Evolutionary conservation across 2,888 invertebrate genomes (phyloP).

Genomic region (Vesta saturnalis): DNA sequence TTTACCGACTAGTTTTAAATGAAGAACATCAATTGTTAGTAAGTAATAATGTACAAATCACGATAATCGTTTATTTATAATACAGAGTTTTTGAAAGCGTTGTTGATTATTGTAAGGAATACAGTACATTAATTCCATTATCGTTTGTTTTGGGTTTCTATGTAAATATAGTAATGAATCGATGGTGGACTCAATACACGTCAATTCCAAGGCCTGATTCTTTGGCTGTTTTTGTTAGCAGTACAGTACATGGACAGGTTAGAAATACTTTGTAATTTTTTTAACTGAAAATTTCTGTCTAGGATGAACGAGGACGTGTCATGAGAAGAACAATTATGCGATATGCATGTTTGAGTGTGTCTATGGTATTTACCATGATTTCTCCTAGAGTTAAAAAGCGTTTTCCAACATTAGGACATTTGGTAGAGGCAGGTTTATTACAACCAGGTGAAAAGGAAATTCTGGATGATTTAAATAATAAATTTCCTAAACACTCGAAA

Average conservation of each 20-base stretch:
- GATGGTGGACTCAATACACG: conserved; percentile 92
- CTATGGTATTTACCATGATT: conserved; percentile 87
- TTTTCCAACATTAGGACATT: conserved; percentile 84
- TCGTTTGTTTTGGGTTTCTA: conserved; percentile 96
- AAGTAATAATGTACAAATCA: conserved; percentile 14
- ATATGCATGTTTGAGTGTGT: conserved; percentile 86
- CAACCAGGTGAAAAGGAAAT: conserved; percentile 84
- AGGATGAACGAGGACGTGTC: conserved; percentile 84
- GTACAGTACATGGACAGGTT: conserved; percentile 83
- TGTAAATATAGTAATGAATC: conserved; percentile 89
- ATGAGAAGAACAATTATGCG: conserved; percentile 86
- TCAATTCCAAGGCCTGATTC: conserved; percentile 88
- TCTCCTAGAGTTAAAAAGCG: conserved; percentile 89
- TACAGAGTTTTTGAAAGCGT: conserved; percentile 82
- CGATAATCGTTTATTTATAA: conserved; percentile 36
- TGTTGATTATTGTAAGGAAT: conserved; percentile 85
- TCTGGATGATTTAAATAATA: conserved; percentile 79
- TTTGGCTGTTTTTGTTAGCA: conserved; percentile 85
- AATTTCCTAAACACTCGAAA: conserved; percentile 86
- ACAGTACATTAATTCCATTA: conserved; percentile 88
- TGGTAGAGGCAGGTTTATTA: conserved; percentile 85
- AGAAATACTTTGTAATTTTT: conserved; percentile 35
- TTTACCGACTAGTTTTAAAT: conserved; percentile 78
- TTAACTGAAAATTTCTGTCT: conserved; percentile 40
- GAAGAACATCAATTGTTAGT: conserved; percentile 75